phyloP scores from a whole-genome alignment of 92 coral and sea anemone species.

The Scolanthus callimorphus region DNA sequence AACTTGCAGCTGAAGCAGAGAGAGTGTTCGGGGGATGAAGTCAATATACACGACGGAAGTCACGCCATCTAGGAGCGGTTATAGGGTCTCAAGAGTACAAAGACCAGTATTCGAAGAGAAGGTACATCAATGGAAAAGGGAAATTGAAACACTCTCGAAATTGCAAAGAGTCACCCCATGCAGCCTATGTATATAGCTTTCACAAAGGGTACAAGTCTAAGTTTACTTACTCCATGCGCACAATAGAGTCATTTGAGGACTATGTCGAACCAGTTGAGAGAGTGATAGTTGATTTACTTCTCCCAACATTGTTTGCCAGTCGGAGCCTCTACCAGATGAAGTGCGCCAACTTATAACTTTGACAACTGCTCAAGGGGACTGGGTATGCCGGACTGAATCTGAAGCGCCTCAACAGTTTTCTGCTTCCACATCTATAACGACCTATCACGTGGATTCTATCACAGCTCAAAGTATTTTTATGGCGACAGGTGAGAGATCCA shows the following conservation, averaged over 20 bases:
- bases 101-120: conserved; percentile 20
- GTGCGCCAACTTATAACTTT: conserved; percentile 19
- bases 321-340: conserved; percentile 31
- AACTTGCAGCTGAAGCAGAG: too few relatives aligned
- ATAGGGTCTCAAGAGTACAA: conserved; percentile 25
- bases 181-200: conserved; percentile 19
- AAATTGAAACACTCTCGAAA: conserved; percentile 11
- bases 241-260: conserved; percentile 35
- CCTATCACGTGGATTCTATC: conserved; percentile 35
- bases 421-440: conserved; percentile 44
- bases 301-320: conserved; percentile 26
- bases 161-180: conserved; percentile 23
- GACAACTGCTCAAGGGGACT: conserved; percentile 32
- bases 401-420: conserved; percentile 37
- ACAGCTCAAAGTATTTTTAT: conserved; percentile 25
- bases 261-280: conserved; percentile 18
- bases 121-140: conserved; percentile 6
- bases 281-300: conserved; percentile 5
- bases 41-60: conserved; percentile 16
- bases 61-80: conserved; percentile 20
- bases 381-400: too few relatives aligned
- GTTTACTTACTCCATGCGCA: conserved; percentile 24
- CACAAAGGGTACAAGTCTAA: conserved; percentile 15
- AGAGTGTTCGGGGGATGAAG: too few relatives aligned
- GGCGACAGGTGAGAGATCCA: conserved; percentile 21